These are phyloP conservation scores for Theristicus caerulescens DNA, from an alignment of 2,113 vertebrate species.

Conservation along the genomic window DNA sequence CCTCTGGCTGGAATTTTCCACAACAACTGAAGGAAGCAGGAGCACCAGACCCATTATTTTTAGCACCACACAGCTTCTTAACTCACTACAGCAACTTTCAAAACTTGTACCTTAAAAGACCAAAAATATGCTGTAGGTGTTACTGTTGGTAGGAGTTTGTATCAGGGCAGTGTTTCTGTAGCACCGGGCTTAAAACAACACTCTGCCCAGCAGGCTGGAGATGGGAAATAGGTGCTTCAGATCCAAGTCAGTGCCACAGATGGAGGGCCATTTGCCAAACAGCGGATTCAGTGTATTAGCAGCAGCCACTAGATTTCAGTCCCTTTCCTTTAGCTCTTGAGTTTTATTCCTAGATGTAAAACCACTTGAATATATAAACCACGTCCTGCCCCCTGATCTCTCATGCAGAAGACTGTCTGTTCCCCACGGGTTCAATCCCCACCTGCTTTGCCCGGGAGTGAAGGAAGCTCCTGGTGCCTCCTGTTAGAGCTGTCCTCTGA, in stretches of 20 bases:
- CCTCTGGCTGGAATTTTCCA: background rate
- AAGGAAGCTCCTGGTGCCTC: background rate
- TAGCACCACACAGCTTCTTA: background rate
- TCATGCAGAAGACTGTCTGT: background rate
- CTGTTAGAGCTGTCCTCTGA: background rate
- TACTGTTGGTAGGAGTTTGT: background rate
- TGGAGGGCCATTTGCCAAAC: accelerated
- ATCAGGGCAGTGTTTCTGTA: background rate
- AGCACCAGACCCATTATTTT: background rate
- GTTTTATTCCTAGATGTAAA: background rate
- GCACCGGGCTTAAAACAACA: background rate
- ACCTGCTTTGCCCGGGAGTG: background rate
- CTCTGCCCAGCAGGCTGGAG: background rate
- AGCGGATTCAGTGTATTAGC: background rate
- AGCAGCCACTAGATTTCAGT: background rate
- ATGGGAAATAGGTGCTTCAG: background rate
- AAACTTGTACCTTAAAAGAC: background rate
- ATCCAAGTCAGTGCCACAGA: background rate
- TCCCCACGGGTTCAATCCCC: background rate
- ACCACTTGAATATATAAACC: background rate
- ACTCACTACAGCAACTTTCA: background rate
- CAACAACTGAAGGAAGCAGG: background rate
- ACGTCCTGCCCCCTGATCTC: background rate
- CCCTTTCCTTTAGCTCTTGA: background rate
- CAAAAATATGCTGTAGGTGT: background rate